Evolutionary conservation across 2,888 invertebrate genomes (phyloP), one percentile per base, ranked within the genome.

Genomic region (Cremastobaeus sp.): DNA sequence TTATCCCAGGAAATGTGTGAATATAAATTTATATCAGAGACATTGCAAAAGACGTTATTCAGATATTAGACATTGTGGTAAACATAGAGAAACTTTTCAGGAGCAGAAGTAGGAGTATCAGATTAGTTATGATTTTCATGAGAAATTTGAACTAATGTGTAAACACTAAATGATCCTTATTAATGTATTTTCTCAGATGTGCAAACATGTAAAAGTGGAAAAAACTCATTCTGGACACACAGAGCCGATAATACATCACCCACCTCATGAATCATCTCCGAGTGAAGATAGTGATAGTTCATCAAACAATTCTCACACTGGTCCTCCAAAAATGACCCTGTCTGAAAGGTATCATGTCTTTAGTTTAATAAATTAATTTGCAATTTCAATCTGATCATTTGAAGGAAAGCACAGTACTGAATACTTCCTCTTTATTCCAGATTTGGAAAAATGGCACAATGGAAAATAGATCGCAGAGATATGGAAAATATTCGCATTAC

Each of bases 401-500:
- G n/a, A n/a, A n/a, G n/a, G n/a, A n/a, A n/a, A n/a, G n/a, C n/a
- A 25, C 3, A n/a, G 5, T 20, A 17, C 11, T 1, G n/a, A 3
- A 48, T 20, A 48, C 21, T 35, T 20, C 35, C n/a, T n/a, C 17
- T 60, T 15, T 20, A 18, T 9, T 60, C 11, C 48, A 87, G 94
- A 15, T 96, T 96, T 88, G 96, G 96, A 75, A 96, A 96, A 90
- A 95, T 96, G 92, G 96, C 96, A 15, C 96, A 96, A 84, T 95
- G 95, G 95, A 94, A 94, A 72, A 93, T 94, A 1, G 95, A 95
- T 87, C 90, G 96, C 8, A 91, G 93, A n/a, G 93, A 95, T 52
- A 93, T 95, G 84, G 95, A 95, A 88, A 95, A 95, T 84, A 95
- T 95, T 93, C 90, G 94, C 62, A 95, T 95, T 77, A 95, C 96